Base-by-base conservation (phyloP, 2,113 vertebrate species). In the Natator depressus region DNA sequence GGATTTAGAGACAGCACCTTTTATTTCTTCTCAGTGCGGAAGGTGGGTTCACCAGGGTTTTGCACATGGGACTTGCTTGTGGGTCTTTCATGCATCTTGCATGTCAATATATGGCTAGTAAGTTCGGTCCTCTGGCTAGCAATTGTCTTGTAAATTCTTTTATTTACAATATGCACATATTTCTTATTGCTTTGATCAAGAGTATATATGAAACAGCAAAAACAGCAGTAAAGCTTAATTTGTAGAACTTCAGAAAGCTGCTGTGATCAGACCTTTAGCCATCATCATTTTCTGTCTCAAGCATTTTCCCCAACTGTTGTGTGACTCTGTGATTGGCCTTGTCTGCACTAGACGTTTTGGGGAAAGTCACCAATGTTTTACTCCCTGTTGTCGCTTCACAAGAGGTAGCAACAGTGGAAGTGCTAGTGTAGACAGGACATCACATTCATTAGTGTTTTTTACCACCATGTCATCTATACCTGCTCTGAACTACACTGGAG, bases 251-350 rank as follows among this genome's bases (percentile, higher is more conserved):
- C 38, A 75, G 72, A 42, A 24, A 75, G n/a, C 72, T 42, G 10
- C 72, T 27, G 2, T 65, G 7, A 57, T 87, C 53, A 50, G 19
- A 80, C n/a, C 57, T 89, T 4, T 24, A 38, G 3, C 4, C 4
- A 20, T 59, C 0, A 42, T 13, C 4, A 1, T 46, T 79, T n/a
- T 65, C 46, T 57, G 25, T 50, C 22, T 49, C 91, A n/a, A 1
- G 1, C 2, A 1, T 31, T 53, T 3, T 19, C 14, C 29, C 22
- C 91, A 12, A 5, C 12, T 31, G 31, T 17, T 90, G 3, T 10
- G 2, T 53, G 19, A 0, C 0, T 72, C 69, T 80, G 42, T 10
- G 20, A 78, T 59, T 0, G 0, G 0, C 38, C 20, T 42, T 46
- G 5, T 75, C 72, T 76, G 42, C 42, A 24, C 24, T 46, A 76